These are phyloP conservation scores for Cricetomys ansorgei DNA, from an alignment of 2,113 vertebrate genomes.

Conservation along the genomic window DNA sequence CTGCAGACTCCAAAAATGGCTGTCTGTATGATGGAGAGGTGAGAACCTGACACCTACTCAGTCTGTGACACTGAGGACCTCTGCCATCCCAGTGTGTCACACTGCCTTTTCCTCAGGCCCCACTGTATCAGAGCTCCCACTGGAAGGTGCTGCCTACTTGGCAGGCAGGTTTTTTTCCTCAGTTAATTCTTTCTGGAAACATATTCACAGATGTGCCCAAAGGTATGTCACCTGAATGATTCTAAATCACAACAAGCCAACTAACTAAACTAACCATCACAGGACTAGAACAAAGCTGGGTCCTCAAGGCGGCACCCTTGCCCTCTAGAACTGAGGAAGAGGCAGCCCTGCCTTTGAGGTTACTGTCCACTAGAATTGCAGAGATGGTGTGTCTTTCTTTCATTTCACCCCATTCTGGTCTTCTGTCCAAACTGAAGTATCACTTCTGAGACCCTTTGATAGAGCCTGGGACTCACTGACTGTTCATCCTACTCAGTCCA, in stretches of 20 bases:
- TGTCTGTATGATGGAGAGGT: background rate
- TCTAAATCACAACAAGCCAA: too few relatives aligned
- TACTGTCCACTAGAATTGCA: background rate
- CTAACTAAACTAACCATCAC: too few relatives aligned
- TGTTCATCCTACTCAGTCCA: background rate
- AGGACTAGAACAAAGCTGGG: too few relatives aligned
- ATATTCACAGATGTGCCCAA: fast-evolving
- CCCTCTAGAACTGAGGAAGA: background rate
- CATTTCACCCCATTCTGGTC: background rate
- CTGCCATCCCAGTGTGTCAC: background rate
- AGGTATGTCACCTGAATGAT: background rate
- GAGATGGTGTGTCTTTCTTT: background rate
- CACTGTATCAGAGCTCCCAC: background rate
- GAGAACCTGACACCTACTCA: background rate
- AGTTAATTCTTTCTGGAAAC: background rate
- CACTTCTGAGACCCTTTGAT: background rate
- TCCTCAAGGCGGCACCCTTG: background rate
- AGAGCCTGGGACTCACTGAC: background rate
- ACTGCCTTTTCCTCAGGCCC: too few relatives aligned
- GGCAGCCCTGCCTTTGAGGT: background rate
- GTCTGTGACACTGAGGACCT: background rate
- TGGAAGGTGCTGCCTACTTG: background rate
- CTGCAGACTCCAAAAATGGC: background rate
- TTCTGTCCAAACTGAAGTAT: too few relatives aligned
- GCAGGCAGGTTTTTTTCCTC: background rate